Base-by-base conservation (phyloP, 1,140 invertebrate species). In the Megathymus violae region DNA sequence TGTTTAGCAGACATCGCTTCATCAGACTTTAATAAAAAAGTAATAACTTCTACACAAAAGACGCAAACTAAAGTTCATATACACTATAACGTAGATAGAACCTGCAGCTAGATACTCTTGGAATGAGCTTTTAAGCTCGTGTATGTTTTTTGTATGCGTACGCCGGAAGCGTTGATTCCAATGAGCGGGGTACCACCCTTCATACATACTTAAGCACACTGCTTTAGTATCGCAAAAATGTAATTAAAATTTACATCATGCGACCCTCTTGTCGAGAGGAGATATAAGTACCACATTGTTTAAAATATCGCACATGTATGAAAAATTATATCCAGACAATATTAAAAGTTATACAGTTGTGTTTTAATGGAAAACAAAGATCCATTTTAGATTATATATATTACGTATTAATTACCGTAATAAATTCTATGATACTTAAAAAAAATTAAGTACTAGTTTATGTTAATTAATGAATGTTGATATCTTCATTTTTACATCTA, bases 231-330 rank as follows among this genome's bases (percentile, higher is more conserved):
- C 82, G 79, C 85, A 89, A 88, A 89, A 89, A 87, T 88, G 85
- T 85, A 89, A 89, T 89, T 89, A 89, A 89, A 89, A 89, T 82
- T 83, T 80, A 86, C 80, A 80, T 83, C 82, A 81, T 81, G 78
- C 77, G 65, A 69, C 67, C 69, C 64, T 69, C 67, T 74, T 71
- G 59, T 52, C 69, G 76, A 69, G 74, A 51, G 50, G 63, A 63
- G 72, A 78, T 80, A 82, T 83, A 85, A 88, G 82, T 84, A 84
- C 79, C 72, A 68, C 68, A 78, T 88, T 84, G 75, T 80, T 81
- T 69, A 61, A 58, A 36, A 58, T 22, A 5, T 22, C 19, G 19
- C n/a, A n/a, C 5, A 5, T 22, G 19, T 22, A 3, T 22, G 19
- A 2, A 22, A 22, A 22, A 22, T 22, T 22, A 2, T 22, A 3